Evolutionary conservation across 2,113 vertebrate species (phyloP).

Genomic region (Hyperopisus bebe): DNA sequence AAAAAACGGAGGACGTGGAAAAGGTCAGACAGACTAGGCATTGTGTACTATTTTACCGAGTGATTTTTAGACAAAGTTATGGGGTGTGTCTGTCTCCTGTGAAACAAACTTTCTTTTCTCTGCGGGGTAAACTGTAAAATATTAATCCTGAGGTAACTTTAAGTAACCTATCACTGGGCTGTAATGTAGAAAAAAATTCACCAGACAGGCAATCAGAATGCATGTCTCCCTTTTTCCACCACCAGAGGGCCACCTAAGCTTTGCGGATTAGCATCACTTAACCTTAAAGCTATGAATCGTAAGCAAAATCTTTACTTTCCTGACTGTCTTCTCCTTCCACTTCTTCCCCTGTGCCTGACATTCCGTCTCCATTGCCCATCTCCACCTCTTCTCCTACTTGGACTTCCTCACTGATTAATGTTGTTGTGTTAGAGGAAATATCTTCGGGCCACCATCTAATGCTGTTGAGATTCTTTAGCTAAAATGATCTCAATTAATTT

Average conservation of each 20-base stretch:
- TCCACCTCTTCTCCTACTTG: not conserved
- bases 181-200: not conserved
- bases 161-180: not conserved
- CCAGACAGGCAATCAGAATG: not conserved
- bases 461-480: not conserved
- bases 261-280: not conserved
- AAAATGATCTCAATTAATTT: not conserved
- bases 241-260: slow-evolving; percentile 8
- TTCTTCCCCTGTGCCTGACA: not conserved
- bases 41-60: not conserved
- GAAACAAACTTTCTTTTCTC: not conserved
- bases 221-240: not conserved
- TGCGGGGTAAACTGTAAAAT: not conserved
- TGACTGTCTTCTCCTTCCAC: not conserved
- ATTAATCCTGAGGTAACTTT: not conserved
- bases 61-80: not conserved
- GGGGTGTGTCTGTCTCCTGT: not conserved
- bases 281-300: not conserved
- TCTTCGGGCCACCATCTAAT: not conserved
- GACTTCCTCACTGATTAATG: not conserved
- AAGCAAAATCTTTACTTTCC: not conserved
- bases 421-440: not conserved
- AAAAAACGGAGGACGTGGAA: not conserved
- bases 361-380: not conserved
- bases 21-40: not conserved